Conservation (phyloP, 2,113 vertebrate species). For the Microtus oregoni region DNA sequence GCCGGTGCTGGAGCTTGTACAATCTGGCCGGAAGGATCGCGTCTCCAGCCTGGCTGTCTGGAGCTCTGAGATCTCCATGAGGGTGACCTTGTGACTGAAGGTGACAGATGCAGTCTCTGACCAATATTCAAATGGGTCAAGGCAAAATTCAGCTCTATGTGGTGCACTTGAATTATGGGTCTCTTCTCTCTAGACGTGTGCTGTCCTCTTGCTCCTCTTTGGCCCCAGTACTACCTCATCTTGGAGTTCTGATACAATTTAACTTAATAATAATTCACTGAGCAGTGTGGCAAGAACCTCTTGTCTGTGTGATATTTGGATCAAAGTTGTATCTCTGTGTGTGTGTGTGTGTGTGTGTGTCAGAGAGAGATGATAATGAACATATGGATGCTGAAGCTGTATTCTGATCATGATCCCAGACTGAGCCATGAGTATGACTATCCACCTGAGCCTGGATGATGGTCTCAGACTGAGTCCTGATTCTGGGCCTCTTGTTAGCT, state of each 20-base stretch:
- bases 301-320: background rate
- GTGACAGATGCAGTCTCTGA: background rate
- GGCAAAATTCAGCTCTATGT: background rate
- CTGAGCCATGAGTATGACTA: background rate
- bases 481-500: background rate
- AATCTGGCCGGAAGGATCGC: background rate
- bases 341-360: background rate
- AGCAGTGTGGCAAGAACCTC: background rate
- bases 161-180: background rate
- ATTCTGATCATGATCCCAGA: background rate
- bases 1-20: background rate
- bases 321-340: background rate
- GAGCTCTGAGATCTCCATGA: conserved; percentile 14
- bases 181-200: background rate
- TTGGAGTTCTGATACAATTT: background rate
- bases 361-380: background rate
- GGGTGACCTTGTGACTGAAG: background rate
- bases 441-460: too few relatives aligned
- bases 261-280: background rate
- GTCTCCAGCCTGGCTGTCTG: rapidly evolving
- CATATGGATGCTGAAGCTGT: background rate
- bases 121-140: conserved; percentile 9
- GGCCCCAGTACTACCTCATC: background rate
- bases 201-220: background rate
- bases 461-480: background rate